Percentiles rank a stretch among this genome's conserved stretches.
phyloP scores from a whole-genome alignment of 2,113 vertebrate species.

The Rhynchomys soricoides region DNA sequence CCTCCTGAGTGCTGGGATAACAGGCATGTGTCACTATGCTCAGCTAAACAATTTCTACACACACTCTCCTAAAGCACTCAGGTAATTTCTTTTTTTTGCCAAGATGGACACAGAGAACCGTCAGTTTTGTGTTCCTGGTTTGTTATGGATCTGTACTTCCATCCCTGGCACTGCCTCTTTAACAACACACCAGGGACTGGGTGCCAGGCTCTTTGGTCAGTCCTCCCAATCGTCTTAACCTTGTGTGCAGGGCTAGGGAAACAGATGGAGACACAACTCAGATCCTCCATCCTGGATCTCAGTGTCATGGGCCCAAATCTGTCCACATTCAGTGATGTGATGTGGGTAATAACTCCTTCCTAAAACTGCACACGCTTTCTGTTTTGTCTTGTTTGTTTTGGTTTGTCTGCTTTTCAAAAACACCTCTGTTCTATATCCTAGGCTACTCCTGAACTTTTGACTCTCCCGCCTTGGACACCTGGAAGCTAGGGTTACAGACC shows the following conservation, averaged over 20 bases:
- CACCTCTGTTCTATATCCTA: background rate
- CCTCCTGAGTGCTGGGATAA: background rate
- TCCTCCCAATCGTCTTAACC: background rate
- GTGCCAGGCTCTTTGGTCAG: background rate
- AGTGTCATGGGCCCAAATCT: too few relatives aligned
- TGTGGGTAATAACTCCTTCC: background rate
- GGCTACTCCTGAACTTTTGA: background rate
- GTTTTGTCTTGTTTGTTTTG: too few relatives aligned
- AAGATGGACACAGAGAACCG: background rate
- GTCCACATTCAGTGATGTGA: background rate
- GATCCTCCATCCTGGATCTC: background rate
- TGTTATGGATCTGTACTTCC: fast-evolving
- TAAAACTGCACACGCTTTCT: background rate
- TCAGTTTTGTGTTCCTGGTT: background rate
- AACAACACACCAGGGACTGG: too few relatives aligned
- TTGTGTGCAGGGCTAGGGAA: background rate
- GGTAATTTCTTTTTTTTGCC: background rate
- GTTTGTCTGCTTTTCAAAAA: background rate
- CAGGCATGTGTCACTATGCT: background rate
- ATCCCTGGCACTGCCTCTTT: background rate
- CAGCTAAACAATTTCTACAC: too few relatives aligned
- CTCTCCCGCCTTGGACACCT: background rate
- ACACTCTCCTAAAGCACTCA: background rate
- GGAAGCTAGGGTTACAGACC: background rate
- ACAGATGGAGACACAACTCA: background rate